Percentiles rank a stretch among this genome's conserved stretches.
Conservation (phyloP, 2,113 vertebrate genomes). For the Scolopax mira region DNA sequence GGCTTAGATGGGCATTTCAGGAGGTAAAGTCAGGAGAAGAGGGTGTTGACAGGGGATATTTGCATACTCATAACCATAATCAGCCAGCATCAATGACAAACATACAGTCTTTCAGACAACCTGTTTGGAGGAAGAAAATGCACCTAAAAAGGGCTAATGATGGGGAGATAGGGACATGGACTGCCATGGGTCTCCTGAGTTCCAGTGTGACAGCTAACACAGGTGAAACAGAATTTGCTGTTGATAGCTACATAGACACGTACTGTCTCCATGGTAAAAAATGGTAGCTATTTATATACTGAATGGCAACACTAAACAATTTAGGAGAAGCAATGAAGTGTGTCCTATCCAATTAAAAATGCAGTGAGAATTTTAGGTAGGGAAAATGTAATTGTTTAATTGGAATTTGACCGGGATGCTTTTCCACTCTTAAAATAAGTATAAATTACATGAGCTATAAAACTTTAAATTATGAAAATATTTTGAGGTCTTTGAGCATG, state of each 20-base stretch:
- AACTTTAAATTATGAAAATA: conserved; percentile 45
- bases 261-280: neutral
- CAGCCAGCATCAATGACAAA: neutral
- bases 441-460: conserved; percentile 24
- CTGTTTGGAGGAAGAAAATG: neutral
- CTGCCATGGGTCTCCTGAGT: neutral
- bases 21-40: neutral
- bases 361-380: conserved; percentile 43
- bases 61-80: neutral
- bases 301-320: conserved; percentile 46
- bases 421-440: conserved; percentile 40
- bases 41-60: neutral
- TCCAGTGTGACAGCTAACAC: neutral
- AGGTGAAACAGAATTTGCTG: neutral
- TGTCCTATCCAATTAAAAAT: conserved; percentile 47
- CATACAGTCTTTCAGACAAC: neutral
- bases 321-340: conserved; percentile 40
- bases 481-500: conserved; percentile 51
- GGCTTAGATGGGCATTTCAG: neutral
- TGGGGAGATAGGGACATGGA: neutral
- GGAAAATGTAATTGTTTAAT: conserved; percentile 56
- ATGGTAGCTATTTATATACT: conserved; percentile 44
- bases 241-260: neutral
- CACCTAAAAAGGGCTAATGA: neutral
- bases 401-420: conserved; percentile 37